Evolutionary conservation across 2,113 vertebrate species (phyloP).

Genomic region (Spheniscus mendiculus): DNA sequence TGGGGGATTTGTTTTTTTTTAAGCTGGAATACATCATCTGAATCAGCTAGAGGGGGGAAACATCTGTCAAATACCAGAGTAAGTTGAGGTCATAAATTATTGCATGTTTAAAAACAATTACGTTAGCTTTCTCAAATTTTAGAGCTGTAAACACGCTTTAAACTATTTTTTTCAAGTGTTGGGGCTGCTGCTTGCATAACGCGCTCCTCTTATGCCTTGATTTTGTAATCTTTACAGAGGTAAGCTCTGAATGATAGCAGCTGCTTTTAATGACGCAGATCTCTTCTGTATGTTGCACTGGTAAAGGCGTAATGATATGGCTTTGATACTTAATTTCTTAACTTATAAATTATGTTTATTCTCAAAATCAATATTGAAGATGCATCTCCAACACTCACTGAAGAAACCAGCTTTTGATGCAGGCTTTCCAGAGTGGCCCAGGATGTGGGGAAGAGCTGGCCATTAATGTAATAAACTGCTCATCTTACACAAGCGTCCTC

Average conservation of each 20-base stretch:
- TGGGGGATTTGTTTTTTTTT: rapidly evolving
- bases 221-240: rapidly evolving
- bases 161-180: rapidly evolving
- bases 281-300: rapidly evolving
- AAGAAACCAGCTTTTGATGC: neutral
- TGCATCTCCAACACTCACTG: rapidly evolving
- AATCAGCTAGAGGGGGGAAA: neutral
- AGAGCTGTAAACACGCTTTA: neutral
- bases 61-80: neutral
- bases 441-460: neutral
- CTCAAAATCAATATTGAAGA: neutral
- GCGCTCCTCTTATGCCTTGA: rapidly evolving
- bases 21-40: neutral
- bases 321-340: neutral
- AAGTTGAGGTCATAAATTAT: rapidly evolving
- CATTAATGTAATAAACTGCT: rapidly evolving
- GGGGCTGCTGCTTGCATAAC: neutral
- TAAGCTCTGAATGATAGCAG: neutral
- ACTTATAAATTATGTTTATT: neutral
- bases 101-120: rapidly evolving
- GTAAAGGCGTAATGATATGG: no score
- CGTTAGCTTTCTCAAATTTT: no score
- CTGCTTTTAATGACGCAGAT: rapidly evolving
- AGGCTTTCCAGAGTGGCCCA: neutral
- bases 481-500: rapidly evolving